These are phyloP conservation scores for Asarcornis scutulata DNA, from an alignment of 2,113 vertebrate genomes.

Conservation along the genomic window DNA sequence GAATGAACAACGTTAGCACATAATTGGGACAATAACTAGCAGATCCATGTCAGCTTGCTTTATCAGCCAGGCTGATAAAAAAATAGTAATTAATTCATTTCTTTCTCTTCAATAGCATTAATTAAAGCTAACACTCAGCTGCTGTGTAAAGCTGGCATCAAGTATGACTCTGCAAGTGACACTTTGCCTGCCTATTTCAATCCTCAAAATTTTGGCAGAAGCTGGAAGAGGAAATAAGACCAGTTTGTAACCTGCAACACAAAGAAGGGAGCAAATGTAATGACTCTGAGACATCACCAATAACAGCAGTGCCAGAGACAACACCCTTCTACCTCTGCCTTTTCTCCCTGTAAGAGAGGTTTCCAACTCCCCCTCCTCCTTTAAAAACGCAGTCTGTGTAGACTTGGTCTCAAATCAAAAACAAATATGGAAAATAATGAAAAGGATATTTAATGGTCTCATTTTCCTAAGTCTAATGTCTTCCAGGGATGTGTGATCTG, in stretches of 20 bases:
- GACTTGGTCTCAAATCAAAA: slow-evolving; percentile 51
- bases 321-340: slow-evolving; percentile 5
- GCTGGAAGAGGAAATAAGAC: slow-evolving; percentile 14
- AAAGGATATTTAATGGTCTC: slow-evolving; percentile 1
- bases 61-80: background rate
- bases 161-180: background rate
- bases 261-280: background rate
- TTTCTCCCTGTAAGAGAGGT: background rate
- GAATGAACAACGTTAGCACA: background rate
- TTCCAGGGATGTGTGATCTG: slow-evolving; percentile 41
- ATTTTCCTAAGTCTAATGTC: slow-evolving; percentile 36
- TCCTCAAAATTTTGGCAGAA: background rate
- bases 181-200: slow-evolving; percentile 6
- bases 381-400: background rate
- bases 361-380: background rate
- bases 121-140: background rate
- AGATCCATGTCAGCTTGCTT: background rate
- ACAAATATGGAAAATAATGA: slow-evolving; percentile 59
- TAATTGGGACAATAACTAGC: background rate
- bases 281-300: background rate
- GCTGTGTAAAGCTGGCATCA: background rate
- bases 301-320: background rate
- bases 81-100: background rate
- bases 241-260: slow-evolving; percentile 2
- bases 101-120: background rate